These are phyloP conservation scores for Petromus typicus DNA, from an alignment of 2,113 vertebrate genomes.

Conservation along the genomic window DNA sequence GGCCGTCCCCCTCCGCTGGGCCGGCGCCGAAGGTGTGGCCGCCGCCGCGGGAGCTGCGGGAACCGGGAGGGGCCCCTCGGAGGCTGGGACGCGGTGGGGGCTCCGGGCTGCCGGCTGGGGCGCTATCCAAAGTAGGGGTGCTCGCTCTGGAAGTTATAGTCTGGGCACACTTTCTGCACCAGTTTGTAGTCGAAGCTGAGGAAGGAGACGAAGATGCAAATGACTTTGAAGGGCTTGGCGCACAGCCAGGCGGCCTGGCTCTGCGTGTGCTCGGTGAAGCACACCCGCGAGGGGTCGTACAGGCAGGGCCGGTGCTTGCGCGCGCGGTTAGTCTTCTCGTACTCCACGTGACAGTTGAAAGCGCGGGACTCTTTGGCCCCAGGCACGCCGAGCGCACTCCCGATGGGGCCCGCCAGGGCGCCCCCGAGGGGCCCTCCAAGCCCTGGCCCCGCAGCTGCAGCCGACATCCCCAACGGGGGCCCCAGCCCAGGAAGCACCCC, in stretches of 20 bases:
- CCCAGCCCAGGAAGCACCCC: conserved; percentile 71
- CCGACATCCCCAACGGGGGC: conserved; percentile 62
- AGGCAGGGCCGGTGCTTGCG: conserved; percentile 96
- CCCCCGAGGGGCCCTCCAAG: conserved; percentile 65
- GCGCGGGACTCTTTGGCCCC: conserved; percentile 93
- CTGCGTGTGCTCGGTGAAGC: conserved; percentile 98
- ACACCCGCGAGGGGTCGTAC: conserved; percentile 97
- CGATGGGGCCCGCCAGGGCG: conserved; percentile 51
- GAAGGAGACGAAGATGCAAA: conserved; percentile 99
- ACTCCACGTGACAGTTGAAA: conserved; percentile 98
- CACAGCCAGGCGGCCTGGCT: conserved; percentile 98
- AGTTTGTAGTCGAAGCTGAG: conserved; percentile 99
- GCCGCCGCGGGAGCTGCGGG: not conserved
- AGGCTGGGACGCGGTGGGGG: conserved; percentile 36
- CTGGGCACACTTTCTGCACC: conserved; percentile 99
- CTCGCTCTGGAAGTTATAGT: conserved; percentile 99
- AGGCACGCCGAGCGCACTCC: conserved; percentile 73
- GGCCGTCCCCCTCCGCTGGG: not conserved
- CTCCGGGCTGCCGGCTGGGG: not conserved
- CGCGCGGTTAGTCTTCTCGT: conserved; percentile 97
- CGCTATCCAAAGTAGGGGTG: conserved; percentile 95
- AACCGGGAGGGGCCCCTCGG: not conserved
- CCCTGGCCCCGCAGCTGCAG: not conserved
- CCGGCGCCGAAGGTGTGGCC: not conserved
- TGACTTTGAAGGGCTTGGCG: conserved; percentile 99